Evolutionary conservation across 1,140 invertebrate species (phyloP).

Genomic region (Oryctes rhinoceros): DNA sequence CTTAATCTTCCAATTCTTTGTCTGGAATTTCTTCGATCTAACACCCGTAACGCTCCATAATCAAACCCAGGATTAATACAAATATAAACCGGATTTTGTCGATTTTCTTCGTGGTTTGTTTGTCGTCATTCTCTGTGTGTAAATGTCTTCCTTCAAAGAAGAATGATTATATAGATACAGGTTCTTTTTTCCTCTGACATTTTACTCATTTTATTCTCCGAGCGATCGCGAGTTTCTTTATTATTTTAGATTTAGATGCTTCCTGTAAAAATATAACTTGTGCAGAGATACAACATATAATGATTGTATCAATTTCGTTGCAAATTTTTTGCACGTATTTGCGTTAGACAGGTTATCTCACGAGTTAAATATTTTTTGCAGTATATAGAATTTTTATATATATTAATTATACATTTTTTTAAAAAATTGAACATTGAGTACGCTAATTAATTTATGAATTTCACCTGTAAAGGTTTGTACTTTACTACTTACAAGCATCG

Average conservation of each 20-base stretch:
- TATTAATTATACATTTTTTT: no score
- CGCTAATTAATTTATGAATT: no score
- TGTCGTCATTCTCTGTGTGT: neutral
- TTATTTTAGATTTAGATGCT: neutral
- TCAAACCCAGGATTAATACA: conserved; percentile 31
- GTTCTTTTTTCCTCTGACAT: neutral
- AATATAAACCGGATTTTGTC: conserved; percentile 20
- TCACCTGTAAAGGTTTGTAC: no score
- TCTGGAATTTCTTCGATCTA: conserved; percentile 24
- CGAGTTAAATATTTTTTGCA: no score
- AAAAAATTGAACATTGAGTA: no score
- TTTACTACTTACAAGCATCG: no score
- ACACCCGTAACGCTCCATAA: conserved; percentile 10
- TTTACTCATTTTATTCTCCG: neutral
- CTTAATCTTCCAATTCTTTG: conserved; percentile 27
- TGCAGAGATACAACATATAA: no score
- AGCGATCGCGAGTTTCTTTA: neutral
- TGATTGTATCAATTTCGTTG: no score
- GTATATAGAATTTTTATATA: no score
- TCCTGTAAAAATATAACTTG: no score
- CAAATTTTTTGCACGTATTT: no score
- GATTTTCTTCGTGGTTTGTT: neutral
- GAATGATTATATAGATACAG: neutral
- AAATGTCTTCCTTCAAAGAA: neutral
- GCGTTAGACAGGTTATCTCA: no score